Base-by-base conservation (phyloP, 2,888 invertebrate species). In the Noctuana brunneofusca region DNA sequence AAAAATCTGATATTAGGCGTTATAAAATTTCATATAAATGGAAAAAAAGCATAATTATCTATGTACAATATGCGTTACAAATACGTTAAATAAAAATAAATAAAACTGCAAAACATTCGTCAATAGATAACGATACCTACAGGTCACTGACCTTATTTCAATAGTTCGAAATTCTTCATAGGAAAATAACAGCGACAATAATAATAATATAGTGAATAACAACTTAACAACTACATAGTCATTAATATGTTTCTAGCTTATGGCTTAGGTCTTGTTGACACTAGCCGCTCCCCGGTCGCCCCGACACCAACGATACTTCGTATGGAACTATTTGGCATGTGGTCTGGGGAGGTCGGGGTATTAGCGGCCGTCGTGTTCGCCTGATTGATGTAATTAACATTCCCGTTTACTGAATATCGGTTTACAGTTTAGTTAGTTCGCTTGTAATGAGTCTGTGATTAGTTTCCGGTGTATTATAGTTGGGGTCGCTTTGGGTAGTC, bases 201-300 rank as follows among this genome's bases (percentile, higher is more conserved):
- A n/a, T n/a, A n/a, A n/a, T n/a, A n/a, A n/a, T n/a, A n/a, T n/a
- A n/a, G n/a, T n/a, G n/a, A n/a, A n/a, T n/a, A n/a, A n/a, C n/a
- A n/a, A n/a, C n/a, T n/a, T n/a, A n/a, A n/a, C n/a, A 27, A 2
- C 32, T 2, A 32, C 12, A 12, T 12, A 32, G 32, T 11, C 11
- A 1, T 32, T 12, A 35, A 35, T 38, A 41, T 41, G 41, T 43
- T 43, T 43, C 43, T 18, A 43, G 43, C 43, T 43, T 43, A 43
- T 11, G n/a, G n/a, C n/a, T n/a, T n/a, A 3, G 11, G 8, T 11
- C 18, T 43, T 43, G 43, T 43, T 43, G 43, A 43, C 43, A 43
- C 18, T 18, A 18, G 8, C 43, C 43, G 43, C 8, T 18, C 43
- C 43, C 43, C 18, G 9, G 18, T 9, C 11, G 9, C 18, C 16